Evolutionary conservation across 2,113 vertebrate species (phyloP).

Genomic region (Crotalus viridis): DNA sequence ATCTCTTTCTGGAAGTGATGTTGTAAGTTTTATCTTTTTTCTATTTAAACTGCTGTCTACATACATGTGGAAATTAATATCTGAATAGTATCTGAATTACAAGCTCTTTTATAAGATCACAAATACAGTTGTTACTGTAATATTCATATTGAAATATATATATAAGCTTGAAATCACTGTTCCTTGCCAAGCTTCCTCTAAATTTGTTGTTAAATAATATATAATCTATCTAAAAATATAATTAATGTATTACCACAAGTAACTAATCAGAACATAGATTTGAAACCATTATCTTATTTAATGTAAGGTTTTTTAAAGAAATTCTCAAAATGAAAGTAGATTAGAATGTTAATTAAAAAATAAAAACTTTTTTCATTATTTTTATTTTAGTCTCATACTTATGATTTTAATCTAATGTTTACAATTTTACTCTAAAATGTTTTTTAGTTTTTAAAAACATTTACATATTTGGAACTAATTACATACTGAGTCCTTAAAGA

Average conservation of each 20-base stretch:
- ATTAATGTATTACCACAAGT: not conserved
- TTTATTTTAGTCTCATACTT: not conserved
- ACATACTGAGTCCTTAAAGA: not conserved
- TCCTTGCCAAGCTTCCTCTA: not conserved
- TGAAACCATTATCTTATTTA: not conserved
- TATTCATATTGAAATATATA: not conserved
- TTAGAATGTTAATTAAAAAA: not conserved
- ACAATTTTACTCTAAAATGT: not conserved
- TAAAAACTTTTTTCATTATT: not conserved
- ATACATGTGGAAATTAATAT: not conserved
- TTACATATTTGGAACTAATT: not conserved
- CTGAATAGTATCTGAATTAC: not conserved
- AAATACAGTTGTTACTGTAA: not conserved
- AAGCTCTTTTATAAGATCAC: not conserved
- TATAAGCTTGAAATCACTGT: not conserved
- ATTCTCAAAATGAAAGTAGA: not conserved
- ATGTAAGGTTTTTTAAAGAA: not conserved
- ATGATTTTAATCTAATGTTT: not conserved
- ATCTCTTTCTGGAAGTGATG: conserved; percentile 91
- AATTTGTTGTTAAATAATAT: not conserved
- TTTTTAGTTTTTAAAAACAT: not conserved
- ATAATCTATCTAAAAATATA: not conserved
- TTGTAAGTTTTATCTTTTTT: conserved; percentile 75
- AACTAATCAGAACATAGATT: not conserved
- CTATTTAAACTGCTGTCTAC: conserved; percentile 3